These are phyloP conservation scores for Azorinus chamasolen DNA, from an alignment of 2,888 invertebrate species.

Conservation along the genomic window DNA sequence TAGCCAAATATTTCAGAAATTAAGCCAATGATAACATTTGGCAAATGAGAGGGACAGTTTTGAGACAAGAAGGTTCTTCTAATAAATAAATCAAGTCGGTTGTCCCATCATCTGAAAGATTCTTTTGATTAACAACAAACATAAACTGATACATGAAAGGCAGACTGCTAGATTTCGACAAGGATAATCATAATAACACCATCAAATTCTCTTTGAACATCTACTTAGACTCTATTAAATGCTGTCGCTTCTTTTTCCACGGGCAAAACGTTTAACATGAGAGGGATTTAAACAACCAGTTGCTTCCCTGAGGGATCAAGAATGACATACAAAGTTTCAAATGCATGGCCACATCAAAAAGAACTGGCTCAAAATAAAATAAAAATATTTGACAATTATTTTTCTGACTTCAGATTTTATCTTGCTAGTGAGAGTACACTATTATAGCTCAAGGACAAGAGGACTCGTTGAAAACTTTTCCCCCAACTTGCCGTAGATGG, in stretches of 20 bases:
- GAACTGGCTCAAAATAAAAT: not conserved
- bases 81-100: too few species aligned
- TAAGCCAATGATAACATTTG: too few species aligned
- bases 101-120: not conserved
- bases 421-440: too few species aligned
- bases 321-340: not conserved
- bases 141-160: slow-evolving; percentile 11
- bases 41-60: too few species aligned
- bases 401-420: too few species aligned
- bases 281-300: too few species aligned
- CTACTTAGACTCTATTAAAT: slow-evolving; percentile 6
- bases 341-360: not conserved
- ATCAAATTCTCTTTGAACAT: slow-evolving; percentile 12
- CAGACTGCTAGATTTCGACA: not conserved
- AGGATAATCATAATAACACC: slow-evolving; percentile 6
- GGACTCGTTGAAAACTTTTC: too few species aligned
- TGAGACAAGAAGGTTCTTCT: too few species aligned
- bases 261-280: not conserved
- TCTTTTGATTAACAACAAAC: not conserved
- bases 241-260: not conserved
- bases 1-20: too few species aligned
- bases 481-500: too few species aligned
- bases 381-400: too few species aligned
- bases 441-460: too few species aligned
- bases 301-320: not conserved